Percentiles rank a stretch among this genome's conserved stretches.
These are phyloP conservation scores for Chloroceryle amazona DNA, from an alignment of 2,797 vertebrate species.

Conservation along the genomic window DNA sequence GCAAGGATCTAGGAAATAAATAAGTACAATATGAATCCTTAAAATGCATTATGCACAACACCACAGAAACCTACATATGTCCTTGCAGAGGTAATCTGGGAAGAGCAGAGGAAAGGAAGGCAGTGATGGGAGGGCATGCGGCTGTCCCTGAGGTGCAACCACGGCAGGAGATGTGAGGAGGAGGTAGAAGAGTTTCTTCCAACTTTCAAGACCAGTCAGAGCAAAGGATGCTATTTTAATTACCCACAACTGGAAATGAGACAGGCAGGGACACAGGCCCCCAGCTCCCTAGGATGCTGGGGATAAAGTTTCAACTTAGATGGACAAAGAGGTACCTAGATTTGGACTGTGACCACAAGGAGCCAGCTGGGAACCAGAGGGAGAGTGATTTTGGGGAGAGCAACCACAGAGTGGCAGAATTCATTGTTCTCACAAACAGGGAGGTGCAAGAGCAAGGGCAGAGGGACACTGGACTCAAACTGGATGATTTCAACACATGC, in stretches of 20 bases:
- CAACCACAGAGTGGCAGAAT: not conserved
- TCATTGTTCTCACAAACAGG: not conserved
- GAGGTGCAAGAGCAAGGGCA: not conserved
- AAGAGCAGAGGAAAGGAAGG: not conserved
- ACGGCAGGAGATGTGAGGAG: not conserved
- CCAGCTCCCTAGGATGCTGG: not conserved
- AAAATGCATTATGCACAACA: not conserved
- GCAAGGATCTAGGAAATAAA: not conserved
- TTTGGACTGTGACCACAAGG: not conserved
- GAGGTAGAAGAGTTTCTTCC: not conserved
- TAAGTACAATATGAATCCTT: not conserved
- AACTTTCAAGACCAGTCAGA: not conserved
- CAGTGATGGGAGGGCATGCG: fast-evolving
- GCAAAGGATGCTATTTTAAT: fast-evolving
- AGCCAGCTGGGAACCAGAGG: not conserved
- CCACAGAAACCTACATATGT: not conserved
- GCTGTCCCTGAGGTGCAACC: not conserved
- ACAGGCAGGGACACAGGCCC: not conserved
- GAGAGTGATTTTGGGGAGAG: not conserved
- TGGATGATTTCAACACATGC: fast-evolving
- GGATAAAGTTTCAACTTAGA: not conserved
- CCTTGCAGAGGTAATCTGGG: not conserved
- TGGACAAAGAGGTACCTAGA: not conserved
- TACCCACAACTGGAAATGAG: not conserved
- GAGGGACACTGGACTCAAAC: not conserved